phyloP scores from a whole-genome alignment of 2,888 invertebrate species.

The Phytoseiulus persimilis region DNA sequence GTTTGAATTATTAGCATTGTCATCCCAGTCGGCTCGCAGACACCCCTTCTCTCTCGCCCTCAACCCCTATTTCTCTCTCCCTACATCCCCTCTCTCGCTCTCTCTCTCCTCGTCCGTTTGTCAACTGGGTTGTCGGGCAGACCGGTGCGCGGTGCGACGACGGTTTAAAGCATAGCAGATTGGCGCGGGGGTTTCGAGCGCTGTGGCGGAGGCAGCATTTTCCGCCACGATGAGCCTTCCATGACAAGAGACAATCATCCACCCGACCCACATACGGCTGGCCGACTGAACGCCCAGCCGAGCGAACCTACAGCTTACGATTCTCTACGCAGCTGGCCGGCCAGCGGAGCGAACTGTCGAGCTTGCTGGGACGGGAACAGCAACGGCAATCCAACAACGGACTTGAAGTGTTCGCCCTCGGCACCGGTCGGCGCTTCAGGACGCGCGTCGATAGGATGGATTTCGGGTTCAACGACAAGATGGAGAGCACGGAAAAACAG shows the following conservation, averaged over 20 bases:
- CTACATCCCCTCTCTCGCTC: no score
- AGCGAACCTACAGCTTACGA: not conserved
- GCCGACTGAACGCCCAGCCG: not conserved
- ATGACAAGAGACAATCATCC: not conserved
- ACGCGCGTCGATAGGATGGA: no score
- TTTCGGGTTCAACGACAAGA: no score
- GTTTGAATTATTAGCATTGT: not conserved
- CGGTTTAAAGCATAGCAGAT: not conserved
- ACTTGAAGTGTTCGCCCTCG: not conserved
- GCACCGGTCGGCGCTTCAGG: no score
- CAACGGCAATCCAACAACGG: not conserved
- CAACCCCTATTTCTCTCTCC: no score
- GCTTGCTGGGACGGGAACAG: not conserved
- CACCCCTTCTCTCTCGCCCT: no score
- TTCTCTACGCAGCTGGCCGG: not conserved
- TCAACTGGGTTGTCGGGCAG: not conserved
- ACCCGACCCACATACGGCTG: not conserved
- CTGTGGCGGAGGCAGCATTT: not conserved
- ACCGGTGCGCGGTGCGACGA: not conserved
- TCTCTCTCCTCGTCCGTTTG: not conserved
- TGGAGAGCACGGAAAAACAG: no score
- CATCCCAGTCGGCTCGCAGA: not conserved
- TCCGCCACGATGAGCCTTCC: constrained; percentile 5
- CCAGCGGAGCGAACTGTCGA: not conserved
- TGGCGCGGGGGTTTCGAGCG: not conserved